Percentiles rank a stretch among this genome's conserved stretches.
Evolutionary conservation across 2,113 vertebrate genomes (phyloP).

Genomic region (Lipophrys pholis): DNA sequence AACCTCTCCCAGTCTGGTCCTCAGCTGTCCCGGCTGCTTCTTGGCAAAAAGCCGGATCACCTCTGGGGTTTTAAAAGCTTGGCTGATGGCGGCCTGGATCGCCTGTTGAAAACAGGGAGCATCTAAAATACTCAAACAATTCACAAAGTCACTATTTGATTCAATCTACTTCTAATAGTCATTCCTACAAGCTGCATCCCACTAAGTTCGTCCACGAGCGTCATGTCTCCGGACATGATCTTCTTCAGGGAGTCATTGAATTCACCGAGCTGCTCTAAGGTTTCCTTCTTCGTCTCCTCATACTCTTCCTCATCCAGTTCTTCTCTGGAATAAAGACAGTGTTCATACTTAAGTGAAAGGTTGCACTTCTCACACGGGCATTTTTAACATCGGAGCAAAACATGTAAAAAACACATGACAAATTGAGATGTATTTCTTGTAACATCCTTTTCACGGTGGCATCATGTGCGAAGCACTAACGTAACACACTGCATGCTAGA

Average conservation of each 20-base stretch:
- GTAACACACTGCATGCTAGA: no score
- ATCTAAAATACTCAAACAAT: background rate
- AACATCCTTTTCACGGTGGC: no score
- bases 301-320: slow-evolving; percentile 97
- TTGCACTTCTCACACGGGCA: no score
- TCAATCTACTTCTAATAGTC: no score
- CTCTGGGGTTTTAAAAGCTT: slow-evolving; percentile 98
- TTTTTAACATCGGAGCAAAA: no score
- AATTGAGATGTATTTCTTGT: no score
- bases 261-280: slow-evolving; percentile 94
- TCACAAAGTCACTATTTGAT: no score
- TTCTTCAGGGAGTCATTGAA: slow-evolving; percentile 97
- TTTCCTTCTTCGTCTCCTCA: slow-evolving; percentile 97
- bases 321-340: slow-evolving; percentile 81
- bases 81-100: slow-evolving; percentile 98
- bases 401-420: no score
- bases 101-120: slow-evolving; percentile 83
- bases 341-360: no score
- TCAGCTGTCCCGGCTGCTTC: slow-evolving; percentile 96
- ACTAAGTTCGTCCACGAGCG: slow-evolving; percentile 94
- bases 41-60: slow-evolving; percentile 98
- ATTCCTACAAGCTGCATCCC: slow-evolving; percentile 94
- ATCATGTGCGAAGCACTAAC: no score
- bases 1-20: slow-evolving; percentile 94
- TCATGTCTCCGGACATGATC: slow-evolving; percentile 98